Evolutionary conservation across 1,140 invertebrate genomes (phyloP).

Genomic region (Forficula auricularia): DNA sequence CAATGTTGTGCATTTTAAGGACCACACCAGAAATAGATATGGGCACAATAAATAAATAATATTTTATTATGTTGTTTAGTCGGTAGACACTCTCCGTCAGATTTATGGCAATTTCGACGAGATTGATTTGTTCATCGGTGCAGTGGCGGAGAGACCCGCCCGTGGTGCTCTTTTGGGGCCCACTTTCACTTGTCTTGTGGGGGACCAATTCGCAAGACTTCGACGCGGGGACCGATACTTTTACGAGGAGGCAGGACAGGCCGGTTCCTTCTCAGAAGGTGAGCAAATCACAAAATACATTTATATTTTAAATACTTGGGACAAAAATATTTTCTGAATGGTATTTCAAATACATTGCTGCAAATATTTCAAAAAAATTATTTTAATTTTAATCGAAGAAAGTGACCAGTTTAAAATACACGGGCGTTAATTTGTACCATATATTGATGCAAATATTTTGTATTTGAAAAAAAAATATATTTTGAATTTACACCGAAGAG

Average conservation of each 20-base stretch:
- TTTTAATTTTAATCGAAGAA: too few relatives aligned
- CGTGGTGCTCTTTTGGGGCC: slow-evolving; percentile 36
- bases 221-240: slow-evolving; percentile 33
- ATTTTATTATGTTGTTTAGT: too few relatives aligned
- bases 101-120: slow-evolving; percentile 38
- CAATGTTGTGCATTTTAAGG: too few relatives aligned
- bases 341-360: background rate
- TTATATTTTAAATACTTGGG: too few relatives aligned
- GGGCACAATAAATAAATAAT: too few relatives aligned
- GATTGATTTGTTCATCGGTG: slow-evolving; percentile 44
- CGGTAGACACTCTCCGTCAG: slow-evolving; percentile 12
- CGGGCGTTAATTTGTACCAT: too few relatives aligned
- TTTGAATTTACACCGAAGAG: too few relatives aligned
- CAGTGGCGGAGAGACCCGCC: slow-evolving; percentile 32
- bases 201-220: slow-evolving; percentile 38
- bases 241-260: slow-evolving; percentile 32
- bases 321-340: background rate
- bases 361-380: too few relatives aligned
- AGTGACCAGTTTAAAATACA: too few relatives aligned
- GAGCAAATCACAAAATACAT: slow-evolving; percentile 10
- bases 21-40: too few relatives aligned
- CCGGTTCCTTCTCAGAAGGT: slow-evolving; percentile 31
- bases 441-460: too few relatives aligned
- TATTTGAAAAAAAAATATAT: too few relatives aligned
- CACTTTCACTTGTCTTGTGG: slow-evolving; percentile 40